A percentile compares a stretch with the other conserved stretches of the same genome.
Evolutionary conservation across 2,797 vertebrate species (phyloP).

Genomic region (Monodelphis domestica): DNA sequence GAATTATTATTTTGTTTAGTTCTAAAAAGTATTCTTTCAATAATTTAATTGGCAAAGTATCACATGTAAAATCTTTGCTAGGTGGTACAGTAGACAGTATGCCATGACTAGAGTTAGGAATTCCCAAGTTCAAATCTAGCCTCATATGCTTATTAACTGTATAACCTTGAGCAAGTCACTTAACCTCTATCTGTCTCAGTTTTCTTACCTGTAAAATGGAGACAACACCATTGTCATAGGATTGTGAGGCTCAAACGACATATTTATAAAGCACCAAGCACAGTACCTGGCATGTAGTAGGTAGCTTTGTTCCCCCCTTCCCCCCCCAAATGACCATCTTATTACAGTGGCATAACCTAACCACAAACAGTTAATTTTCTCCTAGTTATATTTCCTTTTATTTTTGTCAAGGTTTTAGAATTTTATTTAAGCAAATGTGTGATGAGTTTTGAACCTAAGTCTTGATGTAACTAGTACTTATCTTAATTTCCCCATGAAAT

Average conservation of each 20-base stretch:
- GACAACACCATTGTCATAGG: not conserved
- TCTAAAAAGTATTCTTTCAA: not conserved
- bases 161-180: not conserved
- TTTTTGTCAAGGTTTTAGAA: not conserved
- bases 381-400: not conserved
- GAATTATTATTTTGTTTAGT: not conserved
- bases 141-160: not conserved
- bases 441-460: not conserved
- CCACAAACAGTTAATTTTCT: not conserved
- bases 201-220: too few species aligned
- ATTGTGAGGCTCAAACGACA: not conserved
- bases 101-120: not conserved
- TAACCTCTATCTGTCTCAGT: too few species aligned
- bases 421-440: not conserved
- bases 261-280: not conserved
- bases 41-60: not conserved
- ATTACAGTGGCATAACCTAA: not conserved
- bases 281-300: not conserved
- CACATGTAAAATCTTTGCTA: too few species aligned
- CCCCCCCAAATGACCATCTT: not conserved
- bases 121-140: not conserved
- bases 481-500: not conserved
- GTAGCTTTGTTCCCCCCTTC: not conserved
- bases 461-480: not conserved
- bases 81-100: not conserved